phyloP scores from a whole-genome alignment of 2,888 invertebrate genomes.

The Galeruca laticollis region DNA sequence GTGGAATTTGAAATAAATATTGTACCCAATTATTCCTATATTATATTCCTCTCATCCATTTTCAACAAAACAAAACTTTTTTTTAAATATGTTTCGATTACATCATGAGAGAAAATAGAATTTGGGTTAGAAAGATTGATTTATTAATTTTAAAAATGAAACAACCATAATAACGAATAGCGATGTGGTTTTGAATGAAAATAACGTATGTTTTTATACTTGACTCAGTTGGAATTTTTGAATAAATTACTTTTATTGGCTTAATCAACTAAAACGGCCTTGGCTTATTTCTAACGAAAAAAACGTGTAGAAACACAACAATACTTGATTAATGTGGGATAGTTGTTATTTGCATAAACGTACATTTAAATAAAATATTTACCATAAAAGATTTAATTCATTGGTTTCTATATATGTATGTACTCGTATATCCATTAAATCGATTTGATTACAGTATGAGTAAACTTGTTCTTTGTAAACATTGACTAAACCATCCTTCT shows the following conservation, averaged over 20 bases:
- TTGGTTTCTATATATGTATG: neutral
- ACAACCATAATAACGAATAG: neutral
- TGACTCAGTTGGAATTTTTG: neutral
- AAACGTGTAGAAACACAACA: neutral
- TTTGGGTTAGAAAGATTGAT: neutral
- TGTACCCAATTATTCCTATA: no score
- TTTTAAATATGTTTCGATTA: neutral
- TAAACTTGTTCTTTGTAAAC: no score
- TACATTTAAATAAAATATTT: neutral
- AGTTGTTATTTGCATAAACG: neutral
- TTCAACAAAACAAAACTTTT: neutral
- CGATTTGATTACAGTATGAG: no score
- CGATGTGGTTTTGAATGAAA: neutral
- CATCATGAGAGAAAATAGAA: conserved; percentile 5
- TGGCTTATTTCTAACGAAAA: neutral
- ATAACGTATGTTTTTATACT: neutral
- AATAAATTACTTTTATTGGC: neutral
- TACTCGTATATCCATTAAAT: neutral
- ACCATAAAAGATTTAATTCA: neutral
- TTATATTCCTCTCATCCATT: no score
- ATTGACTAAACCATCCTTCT: no score
- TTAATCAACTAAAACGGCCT: neutral
- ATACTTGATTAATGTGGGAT: neutral
- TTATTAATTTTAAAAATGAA: neutral
- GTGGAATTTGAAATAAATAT: no score